phyloP scores from a whole-genome alignment of 2,113 vertebrate species.

The Dendrocopos noguchii region DNA sequence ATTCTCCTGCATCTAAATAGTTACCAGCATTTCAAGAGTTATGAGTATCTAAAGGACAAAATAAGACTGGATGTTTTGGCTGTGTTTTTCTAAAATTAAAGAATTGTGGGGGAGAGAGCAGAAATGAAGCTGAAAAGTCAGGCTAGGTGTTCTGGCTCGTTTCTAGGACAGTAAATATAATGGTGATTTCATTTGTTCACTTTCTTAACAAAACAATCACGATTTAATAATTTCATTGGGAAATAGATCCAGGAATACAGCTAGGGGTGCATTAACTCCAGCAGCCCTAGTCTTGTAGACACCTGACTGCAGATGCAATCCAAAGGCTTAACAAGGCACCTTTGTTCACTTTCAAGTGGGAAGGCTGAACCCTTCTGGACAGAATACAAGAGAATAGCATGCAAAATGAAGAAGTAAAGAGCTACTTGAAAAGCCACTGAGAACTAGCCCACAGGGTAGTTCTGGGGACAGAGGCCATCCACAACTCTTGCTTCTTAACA shows the following conservation, averaged over 20 bases:
- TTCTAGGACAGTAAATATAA: background rate
- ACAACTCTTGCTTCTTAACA: rapidly evolving
- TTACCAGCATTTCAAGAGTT: background rate
- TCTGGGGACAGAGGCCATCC: background rate
- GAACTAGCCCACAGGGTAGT: background rate
- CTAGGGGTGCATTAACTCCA: background rate
- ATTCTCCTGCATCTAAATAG: background rate
- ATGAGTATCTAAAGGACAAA: background rate
- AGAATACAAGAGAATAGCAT: background rate
- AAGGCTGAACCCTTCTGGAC: background rate
- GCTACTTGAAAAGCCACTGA: rapidly evolving
- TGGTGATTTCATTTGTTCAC: background rate
- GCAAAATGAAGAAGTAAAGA: background rate
- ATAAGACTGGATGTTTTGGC: background rate
- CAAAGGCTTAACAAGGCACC: background rate
- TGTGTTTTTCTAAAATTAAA: background rate
- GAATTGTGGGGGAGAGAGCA: background rate
- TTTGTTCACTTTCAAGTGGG: background rate
- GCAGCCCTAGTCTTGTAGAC: background rate
- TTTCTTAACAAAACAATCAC: background rate
- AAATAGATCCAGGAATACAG: background rate
- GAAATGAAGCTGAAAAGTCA: background rate
- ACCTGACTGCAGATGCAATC: background rate
- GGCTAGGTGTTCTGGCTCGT: background rate
- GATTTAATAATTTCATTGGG: background rate